A percentile compares a stretch with the other conserved stretches of the same genome.
phyloP scores from a whole-genome alignment of 2,888 invertebrate species.

The Trissolcus japonicus region DNA sequence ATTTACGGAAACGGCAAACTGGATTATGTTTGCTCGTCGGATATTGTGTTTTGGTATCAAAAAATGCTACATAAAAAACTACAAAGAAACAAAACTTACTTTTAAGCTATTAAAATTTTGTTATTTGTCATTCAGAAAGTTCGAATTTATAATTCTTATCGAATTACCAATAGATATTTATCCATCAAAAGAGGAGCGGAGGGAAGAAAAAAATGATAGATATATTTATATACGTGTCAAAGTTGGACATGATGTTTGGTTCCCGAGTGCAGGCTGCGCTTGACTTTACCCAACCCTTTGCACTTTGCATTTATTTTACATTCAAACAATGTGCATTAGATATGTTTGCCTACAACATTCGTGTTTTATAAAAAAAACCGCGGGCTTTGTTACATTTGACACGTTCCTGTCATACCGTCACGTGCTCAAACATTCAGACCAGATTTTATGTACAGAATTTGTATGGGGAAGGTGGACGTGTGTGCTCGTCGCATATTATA shows the following conservation, averaged over 20 bases:
- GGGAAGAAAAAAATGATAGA: neutral
- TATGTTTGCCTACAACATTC: constrained; percentile 48
- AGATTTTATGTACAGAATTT: constrained; percentile 33
- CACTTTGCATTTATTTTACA: constrained; percentile 56
- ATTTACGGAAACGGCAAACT: constrained; percentile 44
- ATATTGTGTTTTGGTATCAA: constrained; percentile 5
- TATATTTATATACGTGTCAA: constrained; percentile 23
- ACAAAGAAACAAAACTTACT: constrained; percentile 1
- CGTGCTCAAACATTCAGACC: constrained; percentile 52
- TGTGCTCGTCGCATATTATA: constrained; percentile 26
- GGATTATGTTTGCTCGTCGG: constrained; percentile 23
- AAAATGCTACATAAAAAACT: constrained; percentile 2
- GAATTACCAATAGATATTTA: neutral
- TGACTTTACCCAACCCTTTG: constrained; percentile 53
- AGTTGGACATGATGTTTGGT: constrained; percentile 21
- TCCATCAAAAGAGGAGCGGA: neutral
- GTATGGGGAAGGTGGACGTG: constrained; percentile 8
- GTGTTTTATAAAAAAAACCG: constrained; percentile 42
- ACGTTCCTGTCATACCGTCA: constrained; percentile 50
- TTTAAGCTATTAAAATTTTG: neutral
- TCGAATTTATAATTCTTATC: neutral
- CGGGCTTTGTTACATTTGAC: constrained; percentile 54
- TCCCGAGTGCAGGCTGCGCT: constrained; percentile 21
- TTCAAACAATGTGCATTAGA: constrained; percentile 42
- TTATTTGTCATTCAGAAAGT: neutral